Conservation (phyloP, 2,797 vertebrate genomes). For the Periparus ater region DNA sequence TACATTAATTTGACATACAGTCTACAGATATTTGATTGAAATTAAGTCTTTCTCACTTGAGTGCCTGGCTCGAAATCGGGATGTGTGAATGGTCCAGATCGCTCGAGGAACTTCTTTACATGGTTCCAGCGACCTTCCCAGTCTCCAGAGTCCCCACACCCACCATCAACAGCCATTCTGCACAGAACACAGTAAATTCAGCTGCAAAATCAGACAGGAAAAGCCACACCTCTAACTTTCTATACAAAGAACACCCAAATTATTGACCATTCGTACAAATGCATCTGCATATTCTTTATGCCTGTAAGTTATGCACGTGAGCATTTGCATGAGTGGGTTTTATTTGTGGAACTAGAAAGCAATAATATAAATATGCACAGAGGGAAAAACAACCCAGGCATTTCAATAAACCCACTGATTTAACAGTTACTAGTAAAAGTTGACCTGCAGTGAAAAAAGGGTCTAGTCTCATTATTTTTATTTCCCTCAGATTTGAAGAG, state of each 20-base stretch:
- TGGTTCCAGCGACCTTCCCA: slow-evolving; percentile 99
- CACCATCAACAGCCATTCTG: slow-evolving; percentile 98
- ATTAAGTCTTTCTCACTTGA: slow-evolving; percentile 88
- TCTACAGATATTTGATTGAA: slow-evolving; percentile 71
- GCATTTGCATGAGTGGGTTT: background rate
- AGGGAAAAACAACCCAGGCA: background rate
- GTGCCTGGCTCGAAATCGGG: slow-evolving; percentile 97
- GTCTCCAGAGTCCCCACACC: slow-evolving; percentile 88
- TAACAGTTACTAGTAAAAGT: slow-evolving; percentile 15
- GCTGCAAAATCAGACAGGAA: slow-evolving; percentile 75
- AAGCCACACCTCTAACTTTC: slow-evolving; percentile 35
- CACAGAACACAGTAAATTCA: slow-evolving; percentile 84
- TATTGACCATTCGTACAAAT: background rate
- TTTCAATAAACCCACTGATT: background rate
- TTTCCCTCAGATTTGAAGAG: background rate
- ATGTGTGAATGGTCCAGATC: slow-evolving; percentile 96
- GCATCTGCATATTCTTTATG: background rate
- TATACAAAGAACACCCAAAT: background rate
- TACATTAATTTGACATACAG: slow-evolving; percentile 47
- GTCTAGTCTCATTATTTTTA: background rate
- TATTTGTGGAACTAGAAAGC: background rate
- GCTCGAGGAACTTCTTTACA: slow-evolving; percentile 96
- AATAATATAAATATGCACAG: background rate
- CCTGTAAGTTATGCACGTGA: background rate
- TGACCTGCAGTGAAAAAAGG: slow-evolving; percentile 25